phyloP scores from a whole-genome alignment of 2,888 invertebrate species.

The Cheilosia urbana region DNA sequence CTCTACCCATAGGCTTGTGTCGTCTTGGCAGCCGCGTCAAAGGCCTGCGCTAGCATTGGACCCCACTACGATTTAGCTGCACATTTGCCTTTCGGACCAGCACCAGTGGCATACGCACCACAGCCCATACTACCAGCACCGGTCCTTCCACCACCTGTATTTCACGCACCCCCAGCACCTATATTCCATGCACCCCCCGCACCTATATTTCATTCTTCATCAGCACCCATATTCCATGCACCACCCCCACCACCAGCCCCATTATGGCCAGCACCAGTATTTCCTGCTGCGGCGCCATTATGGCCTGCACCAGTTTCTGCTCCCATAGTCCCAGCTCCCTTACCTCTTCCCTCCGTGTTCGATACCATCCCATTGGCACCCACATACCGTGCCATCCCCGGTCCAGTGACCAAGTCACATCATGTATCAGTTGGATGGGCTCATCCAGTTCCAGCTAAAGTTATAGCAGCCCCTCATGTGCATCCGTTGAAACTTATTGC shows the following conservation, averaged over 20 bases:
- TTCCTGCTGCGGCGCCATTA: constrained; percentile 49
- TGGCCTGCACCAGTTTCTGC: constrained; percentile 60
- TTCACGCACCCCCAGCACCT: constrained; percentile 49
- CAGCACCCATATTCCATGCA: constrained; percentile 29
- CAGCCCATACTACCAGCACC: constrained; percentile 54
- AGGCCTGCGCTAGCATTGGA: constrained; percentile 54
- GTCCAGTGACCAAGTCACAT: constrained; percentile 81
- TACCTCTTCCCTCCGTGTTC: constrained; percentile 76
- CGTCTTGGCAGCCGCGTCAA: constrained; percentile 47
- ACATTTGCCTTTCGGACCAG: constrained; percentile 16
- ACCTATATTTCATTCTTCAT: constrained; percentile 43
- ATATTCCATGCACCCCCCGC: constrained; percentile 50
- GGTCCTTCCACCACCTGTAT: constrained; percentile 63
- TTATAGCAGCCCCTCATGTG: constrained; percentile 78
- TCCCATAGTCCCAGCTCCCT: constrained; percentile 68
- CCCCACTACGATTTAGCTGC: constrained; percentile 59
- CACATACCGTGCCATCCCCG: constrained; percentile 80
- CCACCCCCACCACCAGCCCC: constrained; percentile 64
- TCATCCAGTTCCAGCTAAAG: constrained; percentile 78
- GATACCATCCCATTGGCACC: constrained; percentile 79
- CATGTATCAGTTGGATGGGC: constrained; percentile 81
- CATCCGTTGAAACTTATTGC: constrained; percentile 79
- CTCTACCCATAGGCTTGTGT: constrained; percentile 10
- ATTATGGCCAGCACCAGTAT: constrained; percentile 56
- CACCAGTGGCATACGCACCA: constrained; percentile 50